Percentiles rank a stretch among this genome's conserved stretches.
Conservation (phyloP, 1,140 invertebrate species). For the Camponotus vicinus region DNA sequence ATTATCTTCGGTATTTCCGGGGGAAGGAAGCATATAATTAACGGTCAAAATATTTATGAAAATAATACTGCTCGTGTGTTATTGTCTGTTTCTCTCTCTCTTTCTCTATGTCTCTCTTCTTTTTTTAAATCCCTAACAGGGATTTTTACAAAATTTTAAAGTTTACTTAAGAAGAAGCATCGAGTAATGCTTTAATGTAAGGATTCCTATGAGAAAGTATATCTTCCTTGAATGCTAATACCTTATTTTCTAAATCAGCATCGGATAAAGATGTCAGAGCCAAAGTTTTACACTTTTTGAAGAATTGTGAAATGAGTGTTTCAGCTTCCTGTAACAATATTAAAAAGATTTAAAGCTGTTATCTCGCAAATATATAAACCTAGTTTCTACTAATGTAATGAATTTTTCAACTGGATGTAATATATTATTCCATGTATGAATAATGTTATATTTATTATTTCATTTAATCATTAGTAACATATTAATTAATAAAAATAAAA, state of each 20-base stretch:
- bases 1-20: constrained; percentile 5
- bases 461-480: constrained; percentile 25
- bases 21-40: no score
- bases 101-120: not conserved
- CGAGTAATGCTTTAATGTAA: constrained; percentile 84
- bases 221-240: constrained; percentile 84
- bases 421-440: not conserved
- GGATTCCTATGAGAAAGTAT: constrained; percentile 85
- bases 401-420: not conserved
- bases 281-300: constrained; percentile 86
- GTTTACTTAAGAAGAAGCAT: constrained; percentile 13
- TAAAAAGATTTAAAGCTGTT: constrained; percentile 44
- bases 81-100: no score
- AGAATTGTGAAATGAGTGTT: constrained; percentile 86
- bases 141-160: not conserved
- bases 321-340: constrained; percentile 86
- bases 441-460: not conserved
- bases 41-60: not conserved
- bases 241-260: constrained; percentile 83
- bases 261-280: constrained; percentile 79
- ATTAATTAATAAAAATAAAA: not conserved
- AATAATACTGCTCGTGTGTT: constrained; percentile 58
- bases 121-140: not conserved
- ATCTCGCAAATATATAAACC: not conserved
- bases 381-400: constrained; percentile 51